Conservation (phyloP, 2,888 invertebrate genomes). For the Drosophila tanythrix region DNA sequence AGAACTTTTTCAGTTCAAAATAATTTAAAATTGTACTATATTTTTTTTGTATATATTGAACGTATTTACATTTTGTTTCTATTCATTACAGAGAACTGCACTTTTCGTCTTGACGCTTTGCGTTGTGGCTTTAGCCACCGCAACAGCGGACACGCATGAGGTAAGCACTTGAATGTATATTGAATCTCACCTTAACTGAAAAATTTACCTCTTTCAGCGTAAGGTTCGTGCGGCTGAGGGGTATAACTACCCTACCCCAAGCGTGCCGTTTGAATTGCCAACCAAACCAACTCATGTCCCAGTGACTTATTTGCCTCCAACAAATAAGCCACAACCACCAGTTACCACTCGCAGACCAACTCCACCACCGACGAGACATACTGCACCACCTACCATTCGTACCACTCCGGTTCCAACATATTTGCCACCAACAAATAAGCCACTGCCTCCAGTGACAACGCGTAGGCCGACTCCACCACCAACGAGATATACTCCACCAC, state of each 20-base stretch:
- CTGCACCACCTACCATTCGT: slow-evolving; percentile 15
- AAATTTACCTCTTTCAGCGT: slow-evolving; percentile 58
- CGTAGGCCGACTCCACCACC: slow-evolving; percentile 16
- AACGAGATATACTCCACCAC: slow-evolving; percentile 1
- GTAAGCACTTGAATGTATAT: slow-evolving; percentile 58
- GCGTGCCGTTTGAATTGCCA: slow-evolving; percentile 76
- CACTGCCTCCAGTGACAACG: slow-evolving; percentile 51
- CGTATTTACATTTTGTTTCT: slow-evolving; percentile 16
- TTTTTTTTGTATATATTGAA: slow-evolving; percentile 4
- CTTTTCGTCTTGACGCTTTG: slow-evolving; percentile 82
- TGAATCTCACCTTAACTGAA: neutral
- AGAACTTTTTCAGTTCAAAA: slow-evolving; percentile 31
- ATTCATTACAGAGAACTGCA: slow-evolving; percentile 81
- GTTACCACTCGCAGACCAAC: slow-evolving; percentile 47
- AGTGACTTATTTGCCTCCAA: slow-evolving; percentile 56
- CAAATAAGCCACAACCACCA: slow-evolving; percentile 59
- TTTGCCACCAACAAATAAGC: slow-evolving; percentile 58
- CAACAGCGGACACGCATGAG: slow-evolving; percentile 74
- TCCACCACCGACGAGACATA: slow-evolving; percentile 27
- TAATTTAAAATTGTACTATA: neutral
- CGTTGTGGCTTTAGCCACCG: slow-evolving; percentile 78
- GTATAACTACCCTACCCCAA: slow-evolving; percentile 78
- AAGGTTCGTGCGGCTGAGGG: slow-evolving; percentile 79
- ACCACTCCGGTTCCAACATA: slow-evolving; percentile 48
- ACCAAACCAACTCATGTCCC: slow-evolving; percentile 44